Evolutionary conservation across 2,797 vertebrate genomes (phyloP).

Genomic region (Syndactyla subalaris): DNA sequence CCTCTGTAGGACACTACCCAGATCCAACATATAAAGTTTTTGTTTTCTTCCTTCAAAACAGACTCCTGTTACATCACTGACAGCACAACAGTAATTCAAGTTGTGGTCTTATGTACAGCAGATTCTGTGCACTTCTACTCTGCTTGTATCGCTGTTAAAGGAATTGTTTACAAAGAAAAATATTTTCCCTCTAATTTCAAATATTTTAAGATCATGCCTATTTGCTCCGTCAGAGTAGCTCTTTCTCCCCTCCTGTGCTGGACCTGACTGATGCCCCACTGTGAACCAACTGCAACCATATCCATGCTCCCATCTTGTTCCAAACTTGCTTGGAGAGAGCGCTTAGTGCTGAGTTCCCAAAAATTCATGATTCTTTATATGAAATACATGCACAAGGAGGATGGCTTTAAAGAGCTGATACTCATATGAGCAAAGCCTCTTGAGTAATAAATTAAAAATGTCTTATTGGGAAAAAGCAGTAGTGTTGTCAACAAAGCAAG

Average conservation of each 20-base stretch:
- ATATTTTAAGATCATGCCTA: not conserved
- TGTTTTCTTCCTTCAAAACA: not conserved
- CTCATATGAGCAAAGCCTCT: not conserved
- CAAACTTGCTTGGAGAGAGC: accelerated
- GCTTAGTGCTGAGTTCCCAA: not conserved
- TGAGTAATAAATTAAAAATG: not conserved
- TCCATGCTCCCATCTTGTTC: not conserved
- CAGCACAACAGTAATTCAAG: not conserved
- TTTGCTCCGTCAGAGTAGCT: not conserved
- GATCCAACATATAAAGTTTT: not conserved
- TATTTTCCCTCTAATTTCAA: not conserved
- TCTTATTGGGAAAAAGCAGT: not conserved
- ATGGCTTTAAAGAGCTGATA: not conserved
- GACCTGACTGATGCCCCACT: not conserved
- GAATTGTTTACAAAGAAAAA: not conserved
- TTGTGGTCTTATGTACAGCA: accelerated
- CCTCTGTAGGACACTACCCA: not conserved
- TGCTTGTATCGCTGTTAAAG: not conserved
- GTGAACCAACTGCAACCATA: not conserved
- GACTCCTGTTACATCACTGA: not conserved
- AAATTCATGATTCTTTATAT: not conserved
- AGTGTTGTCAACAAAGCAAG: not conserved
- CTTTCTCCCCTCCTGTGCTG: not conserved
- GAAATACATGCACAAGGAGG: not conserved
- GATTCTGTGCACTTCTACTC: not conserved